Evolutionary conservation across 2,113 vertebrate species (phyloP).

Genomic region (Psophia crepitans): DNA sequence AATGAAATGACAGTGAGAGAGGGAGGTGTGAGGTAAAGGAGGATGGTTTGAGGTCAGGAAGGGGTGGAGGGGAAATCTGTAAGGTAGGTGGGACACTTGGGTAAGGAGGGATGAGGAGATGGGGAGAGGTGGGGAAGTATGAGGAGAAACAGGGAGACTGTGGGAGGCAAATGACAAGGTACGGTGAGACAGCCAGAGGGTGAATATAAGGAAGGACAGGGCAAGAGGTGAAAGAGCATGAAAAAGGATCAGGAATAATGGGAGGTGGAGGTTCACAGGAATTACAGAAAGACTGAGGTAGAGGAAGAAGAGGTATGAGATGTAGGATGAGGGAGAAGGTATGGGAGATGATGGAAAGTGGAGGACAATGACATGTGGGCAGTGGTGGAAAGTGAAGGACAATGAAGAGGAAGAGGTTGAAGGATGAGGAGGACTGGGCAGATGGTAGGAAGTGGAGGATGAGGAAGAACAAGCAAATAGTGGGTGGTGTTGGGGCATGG

Average conservation of each 20-base stretch:
- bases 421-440: neutral
- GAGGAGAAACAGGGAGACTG: neutral
- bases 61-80: neutral
- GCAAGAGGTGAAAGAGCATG: neutral
- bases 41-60: neutral
- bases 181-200: neutral
- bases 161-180: neutral
- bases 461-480: neutral
- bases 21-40: neutral
- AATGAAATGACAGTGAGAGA: neutral
- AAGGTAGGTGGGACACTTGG: neutral
- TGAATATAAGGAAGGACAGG: fast-evolving
- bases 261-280: neutral
- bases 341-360: neutral
- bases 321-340: neutral
- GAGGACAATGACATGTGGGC: neutral
- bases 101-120: neutral
- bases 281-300: neutral
- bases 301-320: neutral
- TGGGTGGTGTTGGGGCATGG: neutral
- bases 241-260: neutral
- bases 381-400: neutral
- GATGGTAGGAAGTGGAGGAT: neutral
- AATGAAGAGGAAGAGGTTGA: neutral
- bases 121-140: neutral